Evolutionary conservation across 2,888 invertebrate genomes (phyloP), one percentile per base, ranked within the genome.

Genomic region (Vanessa cardui): DNA sequence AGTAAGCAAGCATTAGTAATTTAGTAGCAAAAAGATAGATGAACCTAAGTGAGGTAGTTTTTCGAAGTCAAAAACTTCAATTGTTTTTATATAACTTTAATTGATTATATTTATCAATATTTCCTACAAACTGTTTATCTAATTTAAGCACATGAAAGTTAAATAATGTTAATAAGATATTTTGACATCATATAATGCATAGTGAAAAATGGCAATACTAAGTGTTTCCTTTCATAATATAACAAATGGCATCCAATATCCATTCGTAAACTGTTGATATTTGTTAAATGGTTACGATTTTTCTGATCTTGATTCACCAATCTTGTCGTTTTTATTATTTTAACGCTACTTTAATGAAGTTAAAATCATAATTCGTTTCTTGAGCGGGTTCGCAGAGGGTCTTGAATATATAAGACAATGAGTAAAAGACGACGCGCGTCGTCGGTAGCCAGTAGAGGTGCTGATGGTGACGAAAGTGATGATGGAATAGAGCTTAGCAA

Each of bases 351-450:
- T 54, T 31, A 56, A 56, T 56, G 33, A 5, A n/a, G 56, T 18
- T 8, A 6, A 18, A 56, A 39, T 18, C 18, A 56, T 12, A 9
- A 31, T 6, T 6, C n/a, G 4, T 9, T 1, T n/a, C 6, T 39
- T 4, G 7, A 39, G 8, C 33, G 39, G n/a, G 9, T 16, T 12
- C 18, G 18, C 9, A 56, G n/a, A 15, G 26, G 31, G 50, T 65
- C 15, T 60, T 46, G 18, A 16, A 47, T 54, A 56, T 12, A 47
- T 33, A 1, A 61, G 46, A 58, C 21, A 21, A 95, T 97, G 95
- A 96, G 96, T 88, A 97, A 97, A 85, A 93, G 97, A 80, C 94
- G 97, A 76, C 94, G 97, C 76, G 96, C 97, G 58, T 97, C 97
- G 73, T 97, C 97, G n/a, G 96, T 95, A 66, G 96, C 97, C 1